phyloP scores from a whole-genome alignment of 2,888 invertebrate genomes.

The Trichacis sp. region DNA sequence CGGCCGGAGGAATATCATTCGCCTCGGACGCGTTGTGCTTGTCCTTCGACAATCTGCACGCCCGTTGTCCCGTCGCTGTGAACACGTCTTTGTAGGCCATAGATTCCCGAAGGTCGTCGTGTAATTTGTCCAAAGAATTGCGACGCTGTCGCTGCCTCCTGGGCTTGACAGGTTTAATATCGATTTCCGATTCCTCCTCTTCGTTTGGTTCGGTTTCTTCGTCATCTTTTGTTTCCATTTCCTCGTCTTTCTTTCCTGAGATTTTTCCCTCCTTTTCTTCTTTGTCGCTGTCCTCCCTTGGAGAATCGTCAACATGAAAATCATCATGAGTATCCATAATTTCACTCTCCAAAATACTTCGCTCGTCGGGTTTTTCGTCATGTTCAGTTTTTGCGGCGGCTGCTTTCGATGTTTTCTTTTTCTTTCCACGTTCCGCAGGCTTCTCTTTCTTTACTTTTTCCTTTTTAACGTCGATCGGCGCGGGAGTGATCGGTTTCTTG shows the following conservation, averaged over 20 bases:
- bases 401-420: conserved; percentile 21
- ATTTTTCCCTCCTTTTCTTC: conserved; percentile 27
- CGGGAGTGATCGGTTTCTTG: too few species aligned
- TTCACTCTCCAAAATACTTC: background rate
- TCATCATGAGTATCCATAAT: too few species aligned
- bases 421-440: conserved; percentile 12
- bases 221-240: conserved; percentile 24
- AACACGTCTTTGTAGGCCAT: conserved; percentile 76
- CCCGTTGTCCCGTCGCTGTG: conserved; percentile 75
- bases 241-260: conserved; percentile 23
- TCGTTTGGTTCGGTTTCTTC: too few species aligned
- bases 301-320: too few species aligned
- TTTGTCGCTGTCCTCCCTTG: conserved; percentile 17
- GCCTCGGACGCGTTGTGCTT: conserved; percentile 50
- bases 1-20: conserved; percentile 20
- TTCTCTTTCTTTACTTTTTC: conserved; percentile 22
- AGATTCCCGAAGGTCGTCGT: conserved; percentile 80
- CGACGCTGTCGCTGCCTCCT: conserved; percentile 57
- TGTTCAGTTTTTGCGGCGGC: conserved; percentile 26
- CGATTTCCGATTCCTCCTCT: conserved; percentile 9
- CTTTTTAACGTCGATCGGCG: too few species aligned
- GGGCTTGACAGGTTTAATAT: conserved; percentile 33
- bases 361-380: conserved; percentile 10
- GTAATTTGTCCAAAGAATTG: conserved; percentile 75
- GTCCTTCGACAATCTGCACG: conserved; percentile 75